phyloP scores from a whole-genome alignment of 2,113 vertebrate genomes.

The Cheirogaleus medius region DNA sequence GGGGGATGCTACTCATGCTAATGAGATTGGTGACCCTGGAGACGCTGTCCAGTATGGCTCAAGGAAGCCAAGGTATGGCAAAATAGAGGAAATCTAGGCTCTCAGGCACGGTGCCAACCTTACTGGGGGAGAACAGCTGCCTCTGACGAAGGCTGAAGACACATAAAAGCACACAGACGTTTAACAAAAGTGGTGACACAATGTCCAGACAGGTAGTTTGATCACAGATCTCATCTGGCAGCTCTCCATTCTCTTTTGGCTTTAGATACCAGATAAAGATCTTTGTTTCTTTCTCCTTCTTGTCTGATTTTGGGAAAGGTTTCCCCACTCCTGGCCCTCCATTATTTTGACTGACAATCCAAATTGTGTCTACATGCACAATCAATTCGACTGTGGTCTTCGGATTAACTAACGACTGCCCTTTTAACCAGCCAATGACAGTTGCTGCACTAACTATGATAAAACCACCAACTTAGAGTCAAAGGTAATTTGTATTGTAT shows the following conservation, averaged over 20 bases:
- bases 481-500: not conserved
- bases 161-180: not conserved
- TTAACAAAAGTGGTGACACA: conserved; percentile 24
- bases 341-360: conserved; percentile 66
- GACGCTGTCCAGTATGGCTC: not conserved
- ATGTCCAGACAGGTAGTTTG: conserved; percentile 41
- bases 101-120: not conserved
- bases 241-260: conserved; percentile 28
- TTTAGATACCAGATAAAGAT: conserved; percentile 55
- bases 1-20: not conserved
- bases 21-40: conserved; percentile 28
- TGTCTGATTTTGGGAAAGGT: conserved; percentile 42
- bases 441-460: not conserved
- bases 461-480: not conserved
- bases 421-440: conserved; percentile 30
- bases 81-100: not conserved
- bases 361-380: conserved; percentile 42
- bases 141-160: not conserved
- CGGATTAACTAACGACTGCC: not conserved
- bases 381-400: conserved; percentile 22
- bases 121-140: not conserved
- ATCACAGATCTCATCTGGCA: conserved; percentile 45
- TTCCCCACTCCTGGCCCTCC: not conserved
- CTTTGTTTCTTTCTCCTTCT: not conserved
- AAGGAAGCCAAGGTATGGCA: not conserved